Base-by-base conservation (phyloP, 2,113 vertebrate species). In the Barbus barbus region DNA sequence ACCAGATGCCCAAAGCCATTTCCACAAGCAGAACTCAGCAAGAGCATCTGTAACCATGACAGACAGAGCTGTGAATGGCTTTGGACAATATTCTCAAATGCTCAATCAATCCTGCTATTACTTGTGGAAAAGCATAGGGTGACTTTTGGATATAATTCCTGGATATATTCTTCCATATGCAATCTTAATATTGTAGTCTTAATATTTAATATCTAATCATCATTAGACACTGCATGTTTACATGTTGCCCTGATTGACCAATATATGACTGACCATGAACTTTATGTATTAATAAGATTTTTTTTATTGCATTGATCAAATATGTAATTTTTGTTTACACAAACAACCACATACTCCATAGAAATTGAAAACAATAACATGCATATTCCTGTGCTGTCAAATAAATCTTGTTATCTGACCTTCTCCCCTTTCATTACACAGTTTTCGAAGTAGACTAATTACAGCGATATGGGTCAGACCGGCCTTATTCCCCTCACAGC, bases 1-100 rank as follows among this genome's bases (percentile, higher is more conserved):
- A 71, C 53, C 74, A 83, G 63, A 76, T 63, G 38, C 81, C 85
- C 75, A 58, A 51, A 53, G 61, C 83, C 46, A 38, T 75, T 67
- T 56, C 63, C 51, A 71, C 72, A 44, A 60, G 24, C 63, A 22
- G 63, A 44, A 82, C 48, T 58, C 41, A 56, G 58, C 84, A 82
- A 63, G 36, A 61, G 56, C 36, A 61, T 79, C 58, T 79, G 36
- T 61, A 63, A 44, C 14, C 9, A 1, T 79, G 76, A 77, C 75
- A 24, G 28, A 77, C 53, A 36, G 18, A 61, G 31, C 31, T 56
- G 75, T n/a, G 51, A 58, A 77, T 36, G 56, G 33, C 51, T 77
- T 4, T 14, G 12, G 44, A 75, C 6, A 51, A 56, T 9, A 56
- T 22, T 38, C 28, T 78, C 20, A 41, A 78, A 78, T 76, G 33